Base-by-base conservation (phyloP, 64 coral and sea anemone species). In the Stichodactyla helianthus region DNA sequence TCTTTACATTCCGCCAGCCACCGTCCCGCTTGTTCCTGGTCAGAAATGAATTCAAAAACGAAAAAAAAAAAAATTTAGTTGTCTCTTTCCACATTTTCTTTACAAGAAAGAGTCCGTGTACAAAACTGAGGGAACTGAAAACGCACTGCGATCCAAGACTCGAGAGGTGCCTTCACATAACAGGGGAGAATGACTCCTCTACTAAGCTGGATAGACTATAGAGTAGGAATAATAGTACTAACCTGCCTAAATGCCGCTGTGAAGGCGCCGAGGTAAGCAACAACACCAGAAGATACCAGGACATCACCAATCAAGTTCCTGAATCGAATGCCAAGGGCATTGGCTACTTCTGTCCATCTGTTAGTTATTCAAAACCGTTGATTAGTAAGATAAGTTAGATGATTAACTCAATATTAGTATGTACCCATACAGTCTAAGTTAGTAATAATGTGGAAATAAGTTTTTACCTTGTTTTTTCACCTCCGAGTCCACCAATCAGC, bases 281-380 rank as follows among this genome's bases (percentile, higher is more conserved):
- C 95, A 27, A 98, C 95, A 12, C 89, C 95, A 64, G 95, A 98
- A 53, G 95, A 98, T 50, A 98, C 93, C 6, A 98, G 85, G 26
- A 98, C 95, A 52, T 94, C 95, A 55, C 95, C 95, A 79, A 93
- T 94, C 50, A 98, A 83, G 79, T 98, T 98, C 26, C 79, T 80
- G 77, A 92, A 98, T 77, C 87, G 89, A 89, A 98, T 90, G 68
- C 95, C 92, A 64, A 98, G 92, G n/a, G 88, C 86, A 55, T 98
- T 94, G 18, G 95, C 92, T 28, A 91, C 95, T 82, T 94, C 93
- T 62, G 92, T 98, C 95, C 95, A 98, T 82, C 95, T 98, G 79
- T 52, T 61, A 13, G 4, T 20, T 51, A 22, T 80, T 8, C 6
- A 20, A 28, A 26, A 54, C 15, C 35, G 35, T 44, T 44, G 35